phyloP scores from a whole-genome alignment of 30 jellyfish, hydroid and myxozoan species.

The Aurelia aurita region DNA sequence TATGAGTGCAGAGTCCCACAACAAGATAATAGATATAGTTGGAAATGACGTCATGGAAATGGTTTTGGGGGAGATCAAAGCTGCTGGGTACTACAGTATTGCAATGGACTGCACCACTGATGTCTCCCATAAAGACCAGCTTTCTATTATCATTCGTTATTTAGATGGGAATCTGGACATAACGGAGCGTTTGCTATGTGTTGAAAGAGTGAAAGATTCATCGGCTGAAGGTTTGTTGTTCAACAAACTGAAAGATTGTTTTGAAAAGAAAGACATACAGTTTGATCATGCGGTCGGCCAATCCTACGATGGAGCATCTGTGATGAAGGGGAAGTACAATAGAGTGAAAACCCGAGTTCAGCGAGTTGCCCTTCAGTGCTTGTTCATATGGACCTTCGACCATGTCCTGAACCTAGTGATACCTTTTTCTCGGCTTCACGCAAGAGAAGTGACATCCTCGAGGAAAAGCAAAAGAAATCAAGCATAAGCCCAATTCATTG shows the following conservation, averaged over 20 bases:
- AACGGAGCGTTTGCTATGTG: conserved; percentile 2
- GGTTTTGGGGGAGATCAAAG: conserved; percentile 8
- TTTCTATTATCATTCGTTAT: conserved; percentile 14
- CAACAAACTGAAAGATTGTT: not conserved
- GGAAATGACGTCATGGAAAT: not conserved
- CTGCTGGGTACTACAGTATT: conserved; percentile 8
- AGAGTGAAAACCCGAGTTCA: conserved; percentile 32
- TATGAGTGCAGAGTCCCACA: not conserved
- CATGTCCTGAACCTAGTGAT: conserved; percentile 30
- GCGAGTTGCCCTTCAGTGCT: not conserved
- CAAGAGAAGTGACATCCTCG: conserved; percentile 25
- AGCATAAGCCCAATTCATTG: not conserved
- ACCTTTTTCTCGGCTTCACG: not conserved
- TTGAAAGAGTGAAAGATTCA: not conserved
- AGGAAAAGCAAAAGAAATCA: not conserved
- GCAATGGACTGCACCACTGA: conserved; percentile 30
- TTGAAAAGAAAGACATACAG: no score
- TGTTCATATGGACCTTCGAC: no score
- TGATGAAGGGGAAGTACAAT: conserved; percentile 18
- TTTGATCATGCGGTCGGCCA: conserved; percentile 50
- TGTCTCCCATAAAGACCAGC: conserved; percentile 4
- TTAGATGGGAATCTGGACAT: not conserved
- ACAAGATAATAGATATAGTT: not conserved
- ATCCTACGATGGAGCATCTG: conserved; percentile 45
- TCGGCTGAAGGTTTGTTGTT: conserved; percentile 6